Conservation (phyloP, 2,888 invertebrate genomes). For the Limenitis arthemis region DNA sequence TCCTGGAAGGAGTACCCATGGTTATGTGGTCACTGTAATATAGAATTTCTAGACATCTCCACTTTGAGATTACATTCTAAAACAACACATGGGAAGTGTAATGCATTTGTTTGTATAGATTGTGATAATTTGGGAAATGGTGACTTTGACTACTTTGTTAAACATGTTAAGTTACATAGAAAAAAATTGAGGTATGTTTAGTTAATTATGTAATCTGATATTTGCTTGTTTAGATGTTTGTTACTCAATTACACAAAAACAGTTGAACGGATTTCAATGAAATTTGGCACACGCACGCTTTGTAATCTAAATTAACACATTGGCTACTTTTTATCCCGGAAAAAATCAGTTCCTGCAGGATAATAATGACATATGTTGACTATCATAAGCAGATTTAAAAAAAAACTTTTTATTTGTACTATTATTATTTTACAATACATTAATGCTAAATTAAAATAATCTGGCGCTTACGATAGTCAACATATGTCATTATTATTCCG, state of each 20-base stretch:
- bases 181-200: conserved; percentile 65
- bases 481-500: too few relatives aligned
- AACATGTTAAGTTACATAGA: conserved; percentile 75
- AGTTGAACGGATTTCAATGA: too few relatives aligned
- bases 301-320: too few relatives aligned
- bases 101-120: conserved; percentile 76
- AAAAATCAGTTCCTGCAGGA: too few relatives aligned
- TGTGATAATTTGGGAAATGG: conserved; percentile 71
- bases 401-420: too few relatives aligned
- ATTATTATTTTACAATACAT: too few relatives aligned
- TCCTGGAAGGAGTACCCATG: conserved; percentile 60
- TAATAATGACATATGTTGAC: too few relatives aligned
- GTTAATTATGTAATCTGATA: not conserved
- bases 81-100: conserved; percentile 73
- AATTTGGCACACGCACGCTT: too few relatives aligned
- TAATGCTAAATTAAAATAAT: too few relatives aligned
- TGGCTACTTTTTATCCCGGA: too few relatives aligned
- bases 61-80: conserved; percentile 73
- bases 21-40: conserved; percentile 54
- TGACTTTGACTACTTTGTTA: conserved; percentile 75
- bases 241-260: not conserved
- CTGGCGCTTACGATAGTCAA: too few relatives aligned
- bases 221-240: not conserved
- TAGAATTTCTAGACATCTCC: conserved; percentile 49
- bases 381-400: too few relatives aligned